Evolutionary conservation across 1,140 invertebrate species (phyloP).

Genomic region (Calephelis virginiensis): DNA sequence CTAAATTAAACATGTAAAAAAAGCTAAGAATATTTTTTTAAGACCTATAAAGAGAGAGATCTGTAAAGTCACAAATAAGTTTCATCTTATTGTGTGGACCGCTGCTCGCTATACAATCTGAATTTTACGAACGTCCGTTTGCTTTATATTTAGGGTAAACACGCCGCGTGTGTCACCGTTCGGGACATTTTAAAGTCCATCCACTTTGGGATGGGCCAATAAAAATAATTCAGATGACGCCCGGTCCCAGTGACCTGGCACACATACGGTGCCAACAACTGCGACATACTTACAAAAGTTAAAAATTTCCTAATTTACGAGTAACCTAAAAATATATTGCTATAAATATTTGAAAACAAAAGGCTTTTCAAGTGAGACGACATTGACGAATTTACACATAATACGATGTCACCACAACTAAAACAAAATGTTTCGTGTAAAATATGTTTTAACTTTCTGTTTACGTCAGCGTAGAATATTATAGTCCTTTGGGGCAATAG

Average conservation of each 20-base stretch:
- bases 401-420: constrained; percentile 23
- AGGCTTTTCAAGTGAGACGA: constrained; percentile 29
- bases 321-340: constrained; percentile 39
- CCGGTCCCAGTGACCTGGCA: constrained; percentile 56
- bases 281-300: constrained; percentile 53
- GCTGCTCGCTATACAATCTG: too few species aligned
- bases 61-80: too few species aligned
- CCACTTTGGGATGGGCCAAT: constrained; percentile 48
- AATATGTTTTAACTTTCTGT: background rate
- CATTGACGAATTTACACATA: constrained; percentile 35
- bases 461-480: too few species aligned
- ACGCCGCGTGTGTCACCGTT: constrained; percentile 17
- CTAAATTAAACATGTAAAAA: too few species aligned
- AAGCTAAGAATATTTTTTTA: too few species aligned
- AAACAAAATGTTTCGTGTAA: background rate
- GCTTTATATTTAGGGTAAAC: constrained; percentile 21
- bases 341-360: constrained; percentile 41
- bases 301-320: constrained; percentile 57
- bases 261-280: constrained; percentile 54
- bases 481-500: too few species aligned
- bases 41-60: too few species aligned
- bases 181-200: constrained; percentile 31
- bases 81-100: too few species aligned
- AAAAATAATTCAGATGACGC: constrained; percentile 63
- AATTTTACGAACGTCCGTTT: constrained; percentile 7